Evolutionary conservation across 2,113 vertebrate genomes (phyloP), one percentile per base, ranked within the genome.

Genomic region (Thalassoma bifasciatum): DNA sequence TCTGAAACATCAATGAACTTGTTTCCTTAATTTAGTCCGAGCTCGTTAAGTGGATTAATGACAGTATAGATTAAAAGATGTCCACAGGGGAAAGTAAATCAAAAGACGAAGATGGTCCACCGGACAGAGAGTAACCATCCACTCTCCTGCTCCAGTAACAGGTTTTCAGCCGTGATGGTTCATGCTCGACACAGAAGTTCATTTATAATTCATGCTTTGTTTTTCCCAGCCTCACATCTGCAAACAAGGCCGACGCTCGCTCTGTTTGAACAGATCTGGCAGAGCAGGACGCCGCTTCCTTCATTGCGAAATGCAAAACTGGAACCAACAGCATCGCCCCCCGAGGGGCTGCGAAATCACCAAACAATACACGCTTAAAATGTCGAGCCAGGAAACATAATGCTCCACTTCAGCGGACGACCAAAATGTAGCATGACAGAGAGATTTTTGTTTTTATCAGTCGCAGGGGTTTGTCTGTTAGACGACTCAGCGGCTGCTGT

Each of bases 131-230:
- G 42, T 49, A 44, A 21, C 30, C 26, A 56, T 56, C 37, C n/a
- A 7, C 12, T 52, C 66, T 34, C 49, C 54, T 17, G 30, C 11
- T 24, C 30, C 24, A 9, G 38, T 37, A 21, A 24, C 30, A 36
- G 47, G 47, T 72, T 73, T 24, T 51, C 54, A 56, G 51, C 66
- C 60, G 21, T 36, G 49, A 81, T 52, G 66, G 19, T 63, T 77
- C 40, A 36, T 40, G 47, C 36, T 38, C 17, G 10, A 69, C 72
- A 58, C 50, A 59, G 50, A 36, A 56, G 46, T 17, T n/a, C 64
- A 77, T 88, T 38, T 49, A 81, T 83, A 72, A 85, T 83, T 83
- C 42, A 88, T 68, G 50, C 56, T 24, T 62, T 69, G 63, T 77
- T 82, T 58, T 21, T 21, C 50, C 49, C 36, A 8, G 34, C 24